A percentile compares a stretch with the other conserved stretches of the same genome.
Conservation (phyloP, 30 jellyfish, hydroid and myxozoan species). For the Aurelia aurita region DNA sequence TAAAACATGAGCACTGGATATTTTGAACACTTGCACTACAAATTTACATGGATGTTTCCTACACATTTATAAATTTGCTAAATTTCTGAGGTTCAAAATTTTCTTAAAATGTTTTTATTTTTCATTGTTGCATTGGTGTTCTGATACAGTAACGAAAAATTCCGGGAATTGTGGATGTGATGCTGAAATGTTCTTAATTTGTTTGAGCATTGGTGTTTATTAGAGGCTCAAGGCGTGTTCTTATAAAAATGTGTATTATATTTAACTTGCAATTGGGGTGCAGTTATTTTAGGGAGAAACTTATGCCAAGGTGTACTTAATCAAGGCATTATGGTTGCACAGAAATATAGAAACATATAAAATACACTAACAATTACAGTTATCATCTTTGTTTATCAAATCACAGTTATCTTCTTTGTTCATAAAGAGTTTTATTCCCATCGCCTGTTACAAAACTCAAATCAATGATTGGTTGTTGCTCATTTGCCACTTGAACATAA, state of each 20-base stretch:
- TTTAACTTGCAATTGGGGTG: not conserved
- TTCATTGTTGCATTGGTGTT: not conserved
- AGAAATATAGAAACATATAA: not conserved
- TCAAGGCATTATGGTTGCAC: not conserved
- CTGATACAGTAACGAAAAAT: not conserved
- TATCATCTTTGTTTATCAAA: not conserved
- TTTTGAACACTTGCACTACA: too few relatives aligned
- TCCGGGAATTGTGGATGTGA: not conserved
- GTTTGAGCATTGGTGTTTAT: not conserved
- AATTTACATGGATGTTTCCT: too few relatives aligned
- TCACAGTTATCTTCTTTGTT: slow-evolving; percentile 5
- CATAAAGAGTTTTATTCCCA: slow-evolving; percentile 10
- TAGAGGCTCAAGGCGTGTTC: not conserved
- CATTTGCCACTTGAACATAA: slow-evolving; percentile 9
- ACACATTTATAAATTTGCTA: too few relatives aligned
- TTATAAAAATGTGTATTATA: not conserved
- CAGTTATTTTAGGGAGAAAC: not conserved
- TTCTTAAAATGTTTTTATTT: not conserved
- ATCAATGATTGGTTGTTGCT: slow-evolving; percentile 2
- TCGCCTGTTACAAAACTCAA: slow-evolving; percentile 4
- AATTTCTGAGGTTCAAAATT: not conserved
- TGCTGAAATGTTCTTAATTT: not conserved
- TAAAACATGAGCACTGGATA: slow-evolving; percentile 1
- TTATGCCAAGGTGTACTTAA: not conserved
- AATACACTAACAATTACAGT: not conserved